Base-by-base conservation (phyloP, 2,797 vertebrate species). In the Harpagifer antarcticus region DNA sequence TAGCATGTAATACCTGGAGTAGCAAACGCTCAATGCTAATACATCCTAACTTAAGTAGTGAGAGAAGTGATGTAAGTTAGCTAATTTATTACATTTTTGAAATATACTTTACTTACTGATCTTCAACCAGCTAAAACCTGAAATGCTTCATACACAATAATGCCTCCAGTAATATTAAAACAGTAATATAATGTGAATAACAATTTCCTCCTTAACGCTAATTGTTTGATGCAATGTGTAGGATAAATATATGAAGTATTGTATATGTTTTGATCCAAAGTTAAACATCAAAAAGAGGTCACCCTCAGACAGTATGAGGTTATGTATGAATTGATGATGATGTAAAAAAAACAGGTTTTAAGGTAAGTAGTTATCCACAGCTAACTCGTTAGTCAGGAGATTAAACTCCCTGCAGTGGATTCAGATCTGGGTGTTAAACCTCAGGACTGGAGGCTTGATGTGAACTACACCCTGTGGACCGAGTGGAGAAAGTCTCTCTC, bases 401-500 rank as follows among this genome's bases (percentile, higher is more conserved):
- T 86, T 75, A 79, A 82, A 71, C 56, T 60, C 79, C 61, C 71
- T 73, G 78, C 68, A 78, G 81, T 79, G 68, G 76, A 62, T 61
- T 84, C 67, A 84, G 69, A 81, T 78, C 53, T 6, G 64, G 72
- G 75, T 55, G 74, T 82, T 74, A 80, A 77, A 79, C 78, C 76
- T 78, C 45, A 44, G 58, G 78, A 66, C 68, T 63, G 71, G 33
- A 69, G 82, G 61, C 78, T 81, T 9, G 55, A 59, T 55, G 68
- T 81, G 74, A 90, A 86, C 71, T 79, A 74, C 44, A 69, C 57
- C 76, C 82, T 58, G 77, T 68, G 83, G n/a, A 78, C 86, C 40
- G 79, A 78, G 68, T 63, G 79, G 65, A 91, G 64, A 92, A 92
- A 93, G 89, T 88, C 88, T 91, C 82, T 82, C 68, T 76, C 84